Evolutionary conservation across 2,888 invertebrate genomes (phyloP).

Genomic region (Gastracanthus pulcherrimus): DNA sequence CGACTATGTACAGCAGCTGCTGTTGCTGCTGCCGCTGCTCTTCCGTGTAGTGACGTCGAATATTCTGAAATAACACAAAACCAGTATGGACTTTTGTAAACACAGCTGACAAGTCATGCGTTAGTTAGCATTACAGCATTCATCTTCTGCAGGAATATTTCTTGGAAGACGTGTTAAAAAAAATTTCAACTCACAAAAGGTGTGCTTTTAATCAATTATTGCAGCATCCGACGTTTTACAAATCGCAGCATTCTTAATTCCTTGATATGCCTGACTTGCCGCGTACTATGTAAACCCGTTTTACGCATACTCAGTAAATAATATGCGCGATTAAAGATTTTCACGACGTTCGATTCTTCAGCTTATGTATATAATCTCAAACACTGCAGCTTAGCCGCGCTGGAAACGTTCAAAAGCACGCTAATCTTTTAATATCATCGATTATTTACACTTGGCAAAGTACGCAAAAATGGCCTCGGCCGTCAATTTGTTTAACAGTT

Average conservation of each 20-base stretch:
- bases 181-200: too few species aligned
- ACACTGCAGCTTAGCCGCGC: not conserved
- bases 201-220: not conserved
- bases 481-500: constrained; percentile 28
- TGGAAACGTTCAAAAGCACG: too few species aligned
- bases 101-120: not conserved
- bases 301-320: not conserved
- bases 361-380: too few species aligned
- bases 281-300: not conserved
- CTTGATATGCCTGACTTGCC: not conserved
- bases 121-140: too few species aligned
- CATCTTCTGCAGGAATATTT: too few species aligned
- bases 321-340: too few species aligned
- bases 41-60: constrained; percentile 12
- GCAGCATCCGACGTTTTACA: too few species aligned
- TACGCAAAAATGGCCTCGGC: not conserved
- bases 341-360: too few species aligned
- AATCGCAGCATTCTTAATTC: not conserved
- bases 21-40: constrained; percentile 6
- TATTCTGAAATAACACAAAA: not conserved
- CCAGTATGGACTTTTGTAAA: not conserved
- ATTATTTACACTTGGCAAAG: not conserved
- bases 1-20: too few species aligned
- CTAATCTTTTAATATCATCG: constrained; percentile 15
- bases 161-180: too few species aligned